phyloP scores from a whole-genome alignment of 1,140 invertebrate genomes.

The Geopemphigus sp. region DNA sequence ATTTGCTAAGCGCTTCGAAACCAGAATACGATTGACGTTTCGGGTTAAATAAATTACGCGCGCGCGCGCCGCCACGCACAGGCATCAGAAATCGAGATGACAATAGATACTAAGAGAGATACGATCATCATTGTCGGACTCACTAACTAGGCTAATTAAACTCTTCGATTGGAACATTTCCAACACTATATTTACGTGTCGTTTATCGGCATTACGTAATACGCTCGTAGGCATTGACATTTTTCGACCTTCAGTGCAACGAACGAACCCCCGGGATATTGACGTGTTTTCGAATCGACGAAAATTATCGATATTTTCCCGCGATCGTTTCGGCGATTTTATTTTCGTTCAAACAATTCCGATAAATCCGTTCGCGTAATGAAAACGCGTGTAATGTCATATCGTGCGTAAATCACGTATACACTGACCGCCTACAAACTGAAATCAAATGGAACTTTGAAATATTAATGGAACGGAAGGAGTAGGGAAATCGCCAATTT shows the following conservation, averaged over 20 bases:
- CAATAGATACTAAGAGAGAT: background rate
- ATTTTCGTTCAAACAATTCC: no score
- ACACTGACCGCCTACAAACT: no score
- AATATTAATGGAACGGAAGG: no score
- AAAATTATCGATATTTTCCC: background rate
- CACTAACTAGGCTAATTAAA: slow-evolving; percentile 32
- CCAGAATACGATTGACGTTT: background rate
- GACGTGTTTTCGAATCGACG: background rate
- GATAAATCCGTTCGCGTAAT: no score
- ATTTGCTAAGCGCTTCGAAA: background rate
- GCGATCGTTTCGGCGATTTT: no score
- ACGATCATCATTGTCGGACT: background rate
- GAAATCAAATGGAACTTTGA: no score
- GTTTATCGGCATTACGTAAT: slow-evolving; percentile 20
- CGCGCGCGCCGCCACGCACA: no score
- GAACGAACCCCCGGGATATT: background rate
- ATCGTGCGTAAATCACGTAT: no score
- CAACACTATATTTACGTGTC: slow-evolving; percentile 41
- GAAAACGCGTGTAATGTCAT: no score
- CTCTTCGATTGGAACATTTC: slow-evolving; percentile 27
- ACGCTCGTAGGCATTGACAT: background rate
- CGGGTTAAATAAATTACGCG: background rate
- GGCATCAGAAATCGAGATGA: background rate
- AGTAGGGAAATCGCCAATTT: no score
- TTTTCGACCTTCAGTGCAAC: slow-evolving; percentile 10